A percentile compares a stretch with the other conserved stretches of the same genome.
Conservation (phyloP, 1,140 invertebrate species). For the Danaus plexippus region DNA sequence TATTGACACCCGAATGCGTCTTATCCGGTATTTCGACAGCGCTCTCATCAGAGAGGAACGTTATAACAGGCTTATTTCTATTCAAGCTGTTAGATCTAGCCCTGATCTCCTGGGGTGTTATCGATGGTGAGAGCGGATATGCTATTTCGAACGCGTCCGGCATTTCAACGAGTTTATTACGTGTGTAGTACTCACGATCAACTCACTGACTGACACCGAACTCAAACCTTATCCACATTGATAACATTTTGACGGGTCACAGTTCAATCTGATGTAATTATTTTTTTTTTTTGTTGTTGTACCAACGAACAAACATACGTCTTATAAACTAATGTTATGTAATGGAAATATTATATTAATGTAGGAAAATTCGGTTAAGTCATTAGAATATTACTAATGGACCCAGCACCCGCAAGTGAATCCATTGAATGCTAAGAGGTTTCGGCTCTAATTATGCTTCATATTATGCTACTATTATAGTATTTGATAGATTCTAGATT, state of each 20-base stretch:
- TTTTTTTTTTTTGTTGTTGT: constrained; percentile 6
- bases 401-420: too few relatives aligned
- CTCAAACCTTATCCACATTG: constrained; percentile 27
- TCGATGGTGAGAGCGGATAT: constrained; percentile 55
- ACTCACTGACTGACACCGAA: too few relatives aligned
- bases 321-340: too few relatives aligned
- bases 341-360: too few relatives aligned
- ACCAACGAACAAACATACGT: too few relatives aligned
- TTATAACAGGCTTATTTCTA: constrained; percentile 51
- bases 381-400: too few relatives aligned
- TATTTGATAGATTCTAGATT: too few relatives aligned
- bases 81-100: constrained; percentile 70
- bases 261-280: constrained; percentile 43
- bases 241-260: constrained; percentile 49
- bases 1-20: constrained; percentile 43
- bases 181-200: too few relatives aligned
- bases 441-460: too few relatives aligned
- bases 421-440: too few relatives aligned
- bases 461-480: too few relatives aligned
- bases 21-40: constrained; percentile 63
- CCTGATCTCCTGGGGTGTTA: constrained; percentile 67
- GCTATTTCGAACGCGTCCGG: constrained; percentile 66
- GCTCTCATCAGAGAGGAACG: constrained; percentile 46
- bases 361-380: too few relatives aligned
- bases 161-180: constrained; percentile 33